Base-by-base conservation (phyloP, 2,797 vertebrate species). In the Artibeus lituratus region DNA sequence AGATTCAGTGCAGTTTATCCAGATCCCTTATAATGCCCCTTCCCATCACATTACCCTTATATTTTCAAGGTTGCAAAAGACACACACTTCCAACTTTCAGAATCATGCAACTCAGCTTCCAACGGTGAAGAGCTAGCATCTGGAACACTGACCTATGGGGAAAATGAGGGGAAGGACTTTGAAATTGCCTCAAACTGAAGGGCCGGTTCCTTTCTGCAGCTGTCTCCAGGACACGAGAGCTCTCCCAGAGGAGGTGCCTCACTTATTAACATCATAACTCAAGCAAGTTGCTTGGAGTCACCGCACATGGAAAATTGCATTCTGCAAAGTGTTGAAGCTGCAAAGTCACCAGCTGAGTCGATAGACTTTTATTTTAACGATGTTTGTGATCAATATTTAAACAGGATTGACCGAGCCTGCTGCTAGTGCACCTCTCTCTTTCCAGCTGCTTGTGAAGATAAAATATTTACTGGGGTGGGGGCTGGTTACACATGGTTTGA, bases 341-440 rank as follows among this genome's bases (percentile, higher is more conserved):
- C 93, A 95, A 89, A 81, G 97, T 95, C n/a, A n/a, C 95, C 57
- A 87, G 90, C 47, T 92, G 8, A 97, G 98, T 98, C 98, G 16
- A 98, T 98, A 97, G 98, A 24, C 97, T 98, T 98, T 96, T 97
- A 97, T 94, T 98, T 98, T 97, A 98, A 97, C 90, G 94, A 96
- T 53, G 92, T 96, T 96, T 95, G 85, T 97, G 98, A 98, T 98
- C 98, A 98, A 98, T 98, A 98, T 98, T 98, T 98, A 98, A 98
- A 98, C 88, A 98, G 97, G 94, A 97, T 97, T 97, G 97, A 98
- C 97, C 92, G 55, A 92, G 96, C 42, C 82, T 90, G 87, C 93
- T 83, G 44, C 96, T 81, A 94, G 97, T 32, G 62, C 11, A 49
- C 85, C 91, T 96, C 95, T 95, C 77, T 87, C 83, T 80, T 98